A percentile compares a stretch with the other conserved stretches of the same genome.
phyloP scores from a whole-genome alignment of 2,797 vertebrate species.

The Myotis vivesi region DNA sequence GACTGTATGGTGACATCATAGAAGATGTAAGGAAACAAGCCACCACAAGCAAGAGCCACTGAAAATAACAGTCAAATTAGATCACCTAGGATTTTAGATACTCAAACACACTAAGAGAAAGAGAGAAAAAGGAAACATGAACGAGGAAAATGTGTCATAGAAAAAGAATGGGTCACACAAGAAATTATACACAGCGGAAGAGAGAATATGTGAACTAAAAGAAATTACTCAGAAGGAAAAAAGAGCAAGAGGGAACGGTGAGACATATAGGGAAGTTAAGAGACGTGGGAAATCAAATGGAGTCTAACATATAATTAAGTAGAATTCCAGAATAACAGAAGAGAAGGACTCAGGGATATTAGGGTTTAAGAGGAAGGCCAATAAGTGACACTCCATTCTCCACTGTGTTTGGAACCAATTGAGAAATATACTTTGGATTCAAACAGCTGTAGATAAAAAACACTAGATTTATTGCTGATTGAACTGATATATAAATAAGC shows the following conservation, averaged over 20 bases:
- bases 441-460: neutral
- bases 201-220: conserved; percentile 8
- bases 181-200: neutral
- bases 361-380: neutral
- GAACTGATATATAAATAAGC: neutral
- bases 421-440: neutral
- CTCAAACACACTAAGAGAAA: neutral
- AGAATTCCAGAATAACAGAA: neutral
- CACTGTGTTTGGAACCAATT: neutral
- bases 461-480: neutral
- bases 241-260: neutral
- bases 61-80: neutral
- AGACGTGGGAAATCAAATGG: neutral
- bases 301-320: neutral
- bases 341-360: neutral
- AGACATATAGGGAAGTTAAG: neutral
- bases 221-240: neutral
- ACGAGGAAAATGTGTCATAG: neutral
- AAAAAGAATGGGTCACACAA: neutral
- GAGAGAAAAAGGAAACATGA: neutral
- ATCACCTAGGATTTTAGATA: neutral
- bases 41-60: neutral
- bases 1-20: neutral
- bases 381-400: neutral
- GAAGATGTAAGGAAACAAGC: neutral